Base-by-base conservation (phyloP, 2,113 vertebrate species). In the Cromileptes altivelis region DNA sequence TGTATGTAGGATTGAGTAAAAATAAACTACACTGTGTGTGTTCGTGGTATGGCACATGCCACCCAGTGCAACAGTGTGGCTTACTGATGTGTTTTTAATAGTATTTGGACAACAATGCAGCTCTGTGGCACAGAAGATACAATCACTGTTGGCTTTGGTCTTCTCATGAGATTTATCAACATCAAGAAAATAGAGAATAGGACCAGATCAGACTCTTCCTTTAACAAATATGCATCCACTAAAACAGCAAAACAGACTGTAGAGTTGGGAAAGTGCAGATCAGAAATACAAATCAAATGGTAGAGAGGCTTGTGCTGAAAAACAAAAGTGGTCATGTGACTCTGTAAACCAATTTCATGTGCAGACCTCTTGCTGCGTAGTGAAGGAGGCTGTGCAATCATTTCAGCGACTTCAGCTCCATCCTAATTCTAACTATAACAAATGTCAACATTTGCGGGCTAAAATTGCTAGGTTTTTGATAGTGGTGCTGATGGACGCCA, bases 31-130 rank as follows among this genome's bases (percentile, higher is more conserved):
- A 2, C 19, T n/a, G 37, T 37, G 17, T 37, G 30, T 63, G 33
- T 63, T 61, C 37, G 7, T 42, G 37, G 37, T 42, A 64, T 15
- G 12, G 62, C 42, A 64, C 21, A 45, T 45, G 21, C 23, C 4
- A 27, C 21, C 7, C 21, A 21, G 3, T n/a, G 21, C 18, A 27
- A 17, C 23, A 49, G 23, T 27, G 12, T 25, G 30, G 4, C 63
- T 65, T 55, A 74, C 11, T 70, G n/a, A 25, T 30, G 33, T 25
- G 49, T 40, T 62, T n/a, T 62, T 62, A 53, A 33, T 53, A 42
- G n/a, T 62, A 25, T 45, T 17, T 58, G 18, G 4, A n/a, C 58
- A 71, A 64, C 11, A 52, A 18, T 23, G 56, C 30, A 60, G 62
- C 18, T 42, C 13, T 10, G 4, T 63, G 17, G 18, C 68, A 45